phyloP scores from a whole-genome alignment of 2,113 vertebrate species.

The Hemiscyllium ocellatum region DNA sequence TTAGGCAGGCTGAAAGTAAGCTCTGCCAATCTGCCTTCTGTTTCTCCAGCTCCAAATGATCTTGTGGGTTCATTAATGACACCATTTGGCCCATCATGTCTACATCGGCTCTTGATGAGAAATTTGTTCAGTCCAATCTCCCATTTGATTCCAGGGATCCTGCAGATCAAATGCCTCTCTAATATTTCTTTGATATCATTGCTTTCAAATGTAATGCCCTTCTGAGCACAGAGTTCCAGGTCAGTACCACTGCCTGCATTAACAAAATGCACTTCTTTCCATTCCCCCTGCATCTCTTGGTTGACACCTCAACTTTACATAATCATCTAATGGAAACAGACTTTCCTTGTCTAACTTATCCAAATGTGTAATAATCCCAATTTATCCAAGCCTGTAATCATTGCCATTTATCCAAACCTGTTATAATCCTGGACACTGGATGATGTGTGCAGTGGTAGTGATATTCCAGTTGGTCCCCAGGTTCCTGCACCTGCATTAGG shows the following conservation, averaged over 20 bases:
- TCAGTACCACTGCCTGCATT: background rate
- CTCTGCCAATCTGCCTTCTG: background rate
- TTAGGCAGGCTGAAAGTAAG: background rate
- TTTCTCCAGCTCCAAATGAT: background rate
- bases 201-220: background rate
- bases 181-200: background rate
- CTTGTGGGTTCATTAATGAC: background rate
- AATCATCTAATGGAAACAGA: background rate
- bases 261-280: background rate
- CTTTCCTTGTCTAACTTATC: background rate
- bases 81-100: background rate
- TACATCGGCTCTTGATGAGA: background rate
- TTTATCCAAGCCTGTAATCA: too few species aligned
- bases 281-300: background rate
- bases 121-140: background rate
- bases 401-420: background rate
- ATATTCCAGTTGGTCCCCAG: background rate
- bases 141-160: background rate
- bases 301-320: background rate
- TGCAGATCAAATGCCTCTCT: background rate
- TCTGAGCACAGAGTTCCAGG: background rate
- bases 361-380: background rate
- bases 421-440: background rate
- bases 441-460: background rate
- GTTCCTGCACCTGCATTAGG: background rate